These are phyloP conservation scores for Mionectes olivaceus DNA, from an alignment of 2,797 vertebrate species.

Conservation along the genomic window DNA sequence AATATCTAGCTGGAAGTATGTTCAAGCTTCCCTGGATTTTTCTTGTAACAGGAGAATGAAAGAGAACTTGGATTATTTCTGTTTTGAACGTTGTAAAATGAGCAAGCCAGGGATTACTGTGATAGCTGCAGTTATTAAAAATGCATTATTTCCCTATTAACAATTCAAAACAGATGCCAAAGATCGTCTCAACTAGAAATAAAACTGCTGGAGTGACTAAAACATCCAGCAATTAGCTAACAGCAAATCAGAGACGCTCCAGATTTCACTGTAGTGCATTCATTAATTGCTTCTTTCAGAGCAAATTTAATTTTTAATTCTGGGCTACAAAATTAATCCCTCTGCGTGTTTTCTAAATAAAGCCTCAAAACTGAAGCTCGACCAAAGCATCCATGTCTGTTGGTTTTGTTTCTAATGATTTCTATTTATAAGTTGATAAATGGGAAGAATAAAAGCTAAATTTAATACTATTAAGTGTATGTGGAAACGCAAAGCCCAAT, in stretches of 20 bases:
- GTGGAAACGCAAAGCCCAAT: not conserved
- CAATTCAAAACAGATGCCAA: slow-evolving; percentile 63
- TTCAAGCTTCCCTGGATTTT: not conserved
- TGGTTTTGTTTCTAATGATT: not conserved
- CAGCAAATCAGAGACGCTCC: slow-evolving; percentile 8
- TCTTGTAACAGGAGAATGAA: not conserved
- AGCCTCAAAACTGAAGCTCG: slow-evolving; percentile 32
- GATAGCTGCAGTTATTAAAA: slow-evolving; percentile 62
- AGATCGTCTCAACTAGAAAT: slow-evolving; percentile 9
- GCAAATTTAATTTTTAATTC: slow-evolving; percentile 61
- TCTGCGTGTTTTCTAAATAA: slow-evolving; percentile 49
- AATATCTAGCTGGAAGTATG: not conserved
- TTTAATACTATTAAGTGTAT: not conserved
- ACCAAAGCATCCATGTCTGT: not conserved
- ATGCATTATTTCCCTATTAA: slow-evolving; percentile 55
- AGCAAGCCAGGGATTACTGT: slow-evolving; percentile 12
- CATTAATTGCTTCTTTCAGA: slow-evolving; percentile 45
- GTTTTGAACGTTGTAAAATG: not conserved
- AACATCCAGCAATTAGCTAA: slow-evolving; percentile 51
- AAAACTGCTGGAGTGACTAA: slow-evolving; percentile 58
- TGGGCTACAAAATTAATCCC: slow-evolving; percentile 45
- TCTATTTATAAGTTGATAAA: slow-evolving; percentile 44
- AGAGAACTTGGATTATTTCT: not conserved
- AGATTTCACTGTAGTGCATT: slow-evolving; percentile 21
- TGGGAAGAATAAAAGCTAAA: not conserved